Conservation (phyloP, 2,113 vertebrate species). For the Stercorarius parasiticus region DNA sequence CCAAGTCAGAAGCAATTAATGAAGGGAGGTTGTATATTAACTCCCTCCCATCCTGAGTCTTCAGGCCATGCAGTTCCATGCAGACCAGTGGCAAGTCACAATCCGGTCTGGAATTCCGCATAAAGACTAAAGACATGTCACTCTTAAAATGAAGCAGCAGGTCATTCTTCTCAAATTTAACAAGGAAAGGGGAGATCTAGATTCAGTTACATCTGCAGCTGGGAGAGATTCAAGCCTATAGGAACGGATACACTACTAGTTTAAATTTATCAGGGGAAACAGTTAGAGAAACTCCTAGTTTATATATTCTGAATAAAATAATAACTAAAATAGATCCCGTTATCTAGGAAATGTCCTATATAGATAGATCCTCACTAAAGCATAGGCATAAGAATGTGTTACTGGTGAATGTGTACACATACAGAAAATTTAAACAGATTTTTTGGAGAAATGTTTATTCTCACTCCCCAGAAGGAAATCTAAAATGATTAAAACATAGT, state of each 20-base stretch:
- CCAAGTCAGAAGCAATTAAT: neutral
- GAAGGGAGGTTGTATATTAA: neutral
- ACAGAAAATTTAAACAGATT: neutral
- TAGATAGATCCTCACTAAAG: neutral
- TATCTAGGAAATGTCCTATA: neutral
- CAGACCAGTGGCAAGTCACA: neutral
- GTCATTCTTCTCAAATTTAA: neutral
- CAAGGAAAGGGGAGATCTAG: neutral
- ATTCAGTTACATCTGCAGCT: neutral
- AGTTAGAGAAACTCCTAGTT: neutral
- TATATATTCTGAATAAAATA: neutral
- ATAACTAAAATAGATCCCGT: neutral
- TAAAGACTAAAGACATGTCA: neutral
- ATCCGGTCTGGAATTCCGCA: neutral
- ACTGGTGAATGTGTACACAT: neutral
- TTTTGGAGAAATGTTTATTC: neutral
- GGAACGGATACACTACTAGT: neutral
- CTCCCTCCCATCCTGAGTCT: neutral
- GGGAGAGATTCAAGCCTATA: neutral
- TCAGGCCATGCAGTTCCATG: neutral
- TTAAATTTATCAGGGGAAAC: neutral
- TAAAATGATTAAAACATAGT: neutral
- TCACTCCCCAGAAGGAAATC: neutral
- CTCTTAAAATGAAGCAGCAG: neutral
- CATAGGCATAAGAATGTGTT: neutral